Base-by-base conservation (phyloP, 2,888 invertebrate genomes). In the Caenorhabditis drosophilae region DNA sequence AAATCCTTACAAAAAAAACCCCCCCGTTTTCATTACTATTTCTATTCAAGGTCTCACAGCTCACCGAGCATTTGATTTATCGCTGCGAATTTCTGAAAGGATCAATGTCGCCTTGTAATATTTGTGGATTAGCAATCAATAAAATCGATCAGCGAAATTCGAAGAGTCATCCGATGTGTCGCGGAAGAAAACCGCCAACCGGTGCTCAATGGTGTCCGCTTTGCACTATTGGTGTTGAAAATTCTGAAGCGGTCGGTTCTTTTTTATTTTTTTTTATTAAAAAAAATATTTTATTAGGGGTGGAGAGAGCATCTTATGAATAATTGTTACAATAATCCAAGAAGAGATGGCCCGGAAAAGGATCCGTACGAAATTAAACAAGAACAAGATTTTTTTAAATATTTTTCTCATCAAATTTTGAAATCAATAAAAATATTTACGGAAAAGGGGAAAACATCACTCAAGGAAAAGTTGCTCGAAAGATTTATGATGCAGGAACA, bases 141-240 rank as follows among this genome's bases (percentile, higher is more conserved):
- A 64, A 61, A 15, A 67, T 70, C 11, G 76, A 80, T 60, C 63
- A 67, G 38, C 57, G 27, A 16, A 42, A 44, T 1, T 62, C 61
- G 23, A 36, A 57, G 1, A 63, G 68, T 26, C 79, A 79, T 67
- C 78, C 79, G 7, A 58, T 76, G 36, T 79, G 79, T 51, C 57
- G 75, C 52, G 76, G 69, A 23, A 48, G 71, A 48, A 35, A 45
- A 26, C 62, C 79, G 11, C 78, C 78, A 2, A 22, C 54, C 2
- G 77, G 76, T 18, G 73, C 77, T 1, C 57, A 66, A 25, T 79
- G 78, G 78, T 79, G 79, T 66, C 77, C 79, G 4, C 59, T 79
- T 2, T 79, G 79, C 54, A 69, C 79, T 0, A 69, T 74, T 18
- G 77, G 76, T 0, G 78, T 79, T n/a, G 58, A 67, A n/a, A 61